phyloP scores from a whole-genome alignment of 1,140 invertebrate species.

The Aplysia californica region DNA sequence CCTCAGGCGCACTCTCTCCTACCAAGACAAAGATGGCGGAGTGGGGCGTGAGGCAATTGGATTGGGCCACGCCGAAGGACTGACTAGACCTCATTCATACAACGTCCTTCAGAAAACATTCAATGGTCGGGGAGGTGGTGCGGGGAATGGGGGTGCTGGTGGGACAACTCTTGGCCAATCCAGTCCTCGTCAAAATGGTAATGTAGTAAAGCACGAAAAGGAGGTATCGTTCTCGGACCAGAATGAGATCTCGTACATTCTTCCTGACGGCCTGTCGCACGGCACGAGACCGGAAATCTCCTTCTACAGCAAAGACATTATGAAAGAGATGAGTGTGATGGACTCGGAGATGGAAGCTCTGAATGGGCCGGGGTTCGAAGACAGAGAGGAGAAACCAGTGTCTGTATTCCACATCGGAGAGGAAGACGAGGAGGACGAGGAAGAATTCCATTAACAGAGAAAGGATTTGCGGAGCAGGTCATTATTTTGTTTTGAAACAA shows the following conservation, averaged over 20 bases:
- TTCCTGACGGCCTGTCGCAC: neutral
- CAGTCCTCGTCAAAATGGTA: neutral
- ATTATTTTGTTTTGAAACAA: neutral
- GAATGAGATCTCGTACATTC: conserved; percentile 11
- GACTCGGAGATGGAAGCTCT: conserved; percentile 22
- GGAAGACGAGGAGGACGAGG: neutral
- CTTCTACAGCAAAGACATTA: conserved; percentile 19
- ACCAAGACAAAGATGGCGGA: conserved; percentile 25
- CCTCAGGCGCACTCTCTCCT: conserved; percentile 39
- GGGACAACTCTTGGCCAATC: neutral
- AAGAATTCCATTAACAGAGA: neutral
- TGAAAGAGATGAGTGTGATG: conserved; percentile 25
- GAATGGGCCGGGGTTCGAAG: no score
- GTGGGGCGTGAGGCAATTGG: neutral
- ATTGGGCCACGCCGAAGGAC: neutral
- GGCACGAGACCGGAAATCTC: neutral
- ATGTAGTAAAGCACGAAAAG: conserved; percentile 14
- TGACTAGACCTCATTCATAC: conserved; percentile 41
- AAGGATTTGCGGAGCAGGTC: neutral
- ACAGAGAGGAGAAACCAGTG: no score
- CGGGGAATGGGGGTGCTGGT: neutral
- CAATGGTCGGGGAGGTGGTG: neutral
- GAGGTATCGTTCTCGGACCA: conserved; percentile 11
- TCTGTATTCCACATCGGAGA: no score
- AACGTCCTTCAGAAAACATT: conserved; percentile 19